phyloP scores from a whole-genome alignment of 1,140 invertebrate species.

The Pseudomyrmex dendroicus region DNA sequence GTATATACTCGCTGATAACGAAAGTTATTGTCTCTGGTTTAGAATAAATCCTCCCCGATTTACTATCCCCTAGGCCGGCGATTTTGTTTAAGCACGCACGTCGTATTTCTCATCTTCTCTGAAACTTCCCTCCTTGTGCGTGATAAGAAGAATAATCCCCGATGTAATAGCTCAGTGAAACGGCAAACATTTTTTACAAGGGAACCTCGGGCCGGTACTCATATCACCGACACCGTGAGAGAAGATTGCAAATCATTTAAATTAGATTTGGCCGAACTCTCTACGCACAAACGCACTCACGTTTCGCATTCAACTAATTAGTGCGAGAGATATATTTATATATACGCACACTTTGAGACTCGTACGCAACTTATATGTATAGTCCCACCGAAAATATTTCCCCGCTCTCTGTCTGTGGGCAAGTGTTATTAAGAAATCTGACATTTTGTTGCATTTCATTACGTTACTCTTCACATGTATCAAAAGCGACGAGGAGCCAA shows the following conservation, averaged over 20 bases:
- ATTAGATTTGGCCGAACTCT: slow-evolving; percentile 18
- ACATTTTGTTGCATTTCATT: slow-evolving; percentile 23
- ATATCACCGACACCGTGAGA: background rate
- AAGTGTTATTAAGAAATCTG: slow-evolving; percentile 26
- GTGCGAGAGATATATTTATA: background rate
- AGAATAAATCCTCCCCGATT: slow-evolving; percentile 41
- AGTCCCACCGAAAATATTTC: background rate
- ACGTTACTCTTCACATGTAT: background rate
- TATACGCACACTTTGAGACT: background rate
- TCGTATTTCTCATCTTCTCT: slow-evolving; percentile 27
- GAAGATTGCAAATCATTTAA: slow-evolving; percentile 44
- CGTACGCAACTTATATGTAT: background rate
- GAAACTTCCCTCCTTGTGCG: slow-evolving; percentile 15
- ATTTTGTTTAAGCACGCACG: slow-evolving; percentile 67
- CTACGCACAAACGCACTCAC: background rate
- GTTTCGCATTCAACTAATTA: slow-evolving; percentile 41
- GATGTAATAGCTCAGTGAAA: slow-evolving; percentile 50
- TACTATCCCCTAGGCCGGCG: slow-evolving; percentile 6
- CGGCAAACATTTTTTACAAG: slow-evolving; percentile 47
- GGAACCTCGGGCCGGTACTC: background rate
- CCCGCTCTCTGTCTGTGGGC: background rate
- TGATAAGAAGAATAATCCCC: slow-evolving; percentile 64
- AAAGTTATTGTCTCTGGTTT: background rate
- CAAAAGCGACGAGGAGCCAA: background rate
- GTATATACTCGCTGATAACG: background rate